phyloP scores from a whole-genome alignment of 2,888 invertebrate species.

The Cryptus viduatorius region DNA sequence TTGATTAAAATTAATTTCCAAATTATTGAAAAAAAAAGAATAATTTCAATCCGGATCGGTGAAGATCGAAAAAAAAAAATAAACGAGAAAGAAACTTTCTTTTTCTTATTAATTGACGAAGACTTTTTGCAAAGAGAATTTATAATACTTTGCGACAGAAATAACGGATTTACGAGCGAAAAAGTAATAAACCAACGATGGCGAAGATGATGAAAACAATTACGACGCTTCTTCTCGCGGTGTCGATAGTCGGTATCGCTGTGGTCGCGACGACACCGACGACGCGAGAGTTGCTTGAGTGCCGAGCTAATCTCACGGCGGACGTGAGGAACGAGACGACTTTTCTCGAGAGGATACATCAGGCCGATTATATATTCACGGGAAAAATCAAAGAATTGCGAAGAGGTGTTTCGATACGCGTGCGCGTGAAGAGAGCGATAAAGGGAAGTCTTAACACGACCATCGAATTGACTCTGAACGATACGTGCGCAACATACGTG shows the following conservation, averaged over 20 bases:
- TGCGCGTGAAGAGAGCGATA: constrained; percentile 81
- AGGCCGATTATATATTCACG: constrained; percentile 82
- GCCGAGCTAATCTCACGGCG: constrained; percentile 80
- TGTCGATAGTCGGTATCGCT: constrained; percentile 64
- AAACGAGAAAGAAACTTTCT: neutral
- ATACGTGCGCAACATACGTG: constrained; percentile 80
- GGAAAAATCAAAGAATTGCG: constrained; percentile 81
- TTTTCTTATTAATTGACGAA: no score
- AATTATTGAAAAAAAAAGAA: neutral
- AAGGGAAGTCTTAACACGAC: constrained; percentile 79
- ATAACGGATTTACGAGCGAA: constrained; percentile 51
- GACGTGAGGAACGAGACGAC: constrained; percentile 80
- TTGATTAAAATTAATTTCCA: neutral
- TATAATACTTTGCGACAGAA: constrained; percentile 6
- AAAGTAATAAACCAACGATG: constrained; percentile 50
- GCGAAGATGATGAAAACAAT: constrained; percentile 57
- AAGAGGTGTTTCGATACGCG: constrained; percentile 73
- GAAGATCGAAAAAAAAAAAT: neutral
- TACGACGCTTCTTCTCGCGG: constrained; percentile 52
- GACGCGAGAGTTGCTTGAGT: constrained; percentile 81
- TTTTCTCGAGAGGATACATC: constrained; percentile 77
- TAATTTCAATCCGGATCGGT: neutral
- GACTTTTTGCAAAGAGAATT: neutral
- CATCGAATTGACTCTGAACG: constrained; percentile 78
- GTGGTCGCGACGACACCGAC: constrained; percentile 72